Conservation (phyloP, 2,797 vertebrate species). For the Parotocinclus haroldoi region DNA sequence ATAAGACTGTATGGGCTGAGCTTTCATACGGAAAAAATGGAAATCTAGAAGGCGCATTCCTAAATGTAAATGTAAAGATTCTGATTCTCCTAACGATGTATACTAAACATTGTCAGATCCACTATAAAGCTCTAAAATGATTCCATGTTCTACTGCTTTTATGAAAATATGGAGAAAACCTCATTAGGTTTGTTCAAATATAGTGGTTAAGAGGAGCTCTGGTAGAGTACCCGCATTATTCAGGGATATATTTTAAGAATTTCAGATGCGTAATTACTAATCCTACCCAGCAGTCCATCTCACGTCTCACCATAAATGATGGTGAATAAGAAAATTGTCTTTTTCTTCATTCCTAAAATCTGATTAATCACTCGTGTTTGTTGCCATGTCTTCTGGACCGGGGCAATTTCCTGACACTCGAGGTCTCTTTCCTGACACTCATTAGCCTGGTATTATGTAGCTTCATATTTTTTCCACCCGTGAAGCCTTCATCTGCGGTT, state of each 20-base stretch:
- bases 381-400: conserved; percentile 69
- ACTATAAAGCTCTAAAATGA: no score
- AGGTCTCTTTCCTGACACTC: conserved; percentile 78
- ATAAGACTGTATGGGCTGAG: no score
- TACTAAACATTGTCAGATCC: no score
- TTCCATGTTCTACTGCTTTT: not conserved
- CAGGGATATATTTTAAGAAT: conserved; percentile 6
- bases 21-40: no score
- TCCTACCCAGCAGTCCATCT: conserved; percentile 2
- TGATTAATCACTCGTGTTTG: conserved; percentile 72
- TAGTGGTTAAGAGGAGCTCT: not conserved
- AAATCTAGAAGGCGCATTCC: no score
- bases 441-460: conserved; percentile 79
- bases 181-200: not conserved
- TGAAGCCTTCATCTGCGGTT: conserved; percentile 72
- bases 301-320: conserved; percentile 21
- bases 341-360: conserved; percentile 59
- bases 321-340: conserved; percentile 37
- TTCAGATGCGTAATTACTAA: conserved; percentile 21
- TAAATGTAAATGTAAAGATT: no score
- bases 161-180: not conserved
- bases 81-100: no score
- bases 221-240: no score
- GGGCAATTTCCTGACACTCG: conserved; percentile 78
- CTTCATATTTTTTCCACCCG: conserved; percentile 72